phyloP scores from a whole-genome alignment of 2,888 invertebrate species.

The Diloba caeruleocephala region DNA sequence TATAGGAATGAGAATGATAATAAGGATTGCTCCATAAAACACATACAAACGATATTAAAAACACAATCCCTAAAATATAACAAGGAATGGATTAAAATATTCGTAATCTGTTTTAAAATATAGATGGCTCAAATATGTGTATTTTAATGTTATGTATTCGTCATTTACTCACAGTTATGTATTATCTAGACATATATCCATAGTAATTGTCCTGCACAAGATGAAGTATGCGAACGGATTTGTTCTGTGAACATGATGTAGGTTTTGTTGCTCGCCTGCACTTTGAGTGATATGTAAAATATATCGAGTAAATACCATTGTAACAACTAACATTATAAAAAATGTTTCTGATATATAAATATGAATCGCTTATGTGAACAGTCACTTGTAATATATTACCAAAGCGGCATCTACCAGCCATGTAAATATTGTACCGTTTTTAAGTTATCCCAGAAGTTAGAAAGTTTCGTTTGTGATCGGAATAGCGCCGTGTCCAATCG shows the following conservation, averaged over 20 bases:
- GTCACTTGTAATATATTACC: slow-evolving; percentile 36
- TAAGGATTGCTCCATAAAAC: no score
- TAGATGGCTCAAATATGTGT: no score
- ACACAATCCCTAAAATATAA: no score
- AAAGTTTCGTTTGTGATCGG: slow-evolving; percentile 52
- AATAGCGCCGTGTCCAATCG: slow-evolving; percentile 38
- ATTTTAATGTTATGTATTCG: no score
- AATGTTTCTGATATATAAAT: slow-evolving; percentile 36
- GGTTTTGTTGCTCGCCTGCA: slow-evolving; percentile 23
- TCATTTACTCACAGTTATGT: no score
- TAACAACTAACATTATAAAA: slow-evolving; percentile 34
- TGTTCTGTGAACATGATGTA: slow-evolving; percentile 13
- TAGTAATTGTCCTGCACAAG: no score
- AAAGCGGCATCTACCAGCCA: slow-evolving; percentile 39
- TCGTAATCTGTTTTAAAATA: no score
- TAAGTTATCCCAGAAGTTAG: slow-evolving; percentile 51
- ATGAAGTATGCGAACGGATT: slow-evolving; percentile 30
- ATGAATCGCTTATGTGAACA: slow-evolving; percentile 36
- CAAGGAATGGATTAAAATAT: no score
- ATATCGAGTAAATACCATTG: slow-evolving; percentile 32
- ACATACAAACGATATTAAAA: no score
- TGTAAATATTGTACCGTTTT: slow-evolving; percentile 50
- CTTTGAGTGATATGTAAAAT: slow-evolving; percentile 37
- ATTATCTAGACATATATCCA: no score
- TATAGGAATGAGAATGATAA: no score